A percentile compares a stretch with the other conserved stretches of the same genome.
phyloP scores from a whole-genome alignment of 2,797 vertebrate species.

The Alosa sapidissima region DNA sequence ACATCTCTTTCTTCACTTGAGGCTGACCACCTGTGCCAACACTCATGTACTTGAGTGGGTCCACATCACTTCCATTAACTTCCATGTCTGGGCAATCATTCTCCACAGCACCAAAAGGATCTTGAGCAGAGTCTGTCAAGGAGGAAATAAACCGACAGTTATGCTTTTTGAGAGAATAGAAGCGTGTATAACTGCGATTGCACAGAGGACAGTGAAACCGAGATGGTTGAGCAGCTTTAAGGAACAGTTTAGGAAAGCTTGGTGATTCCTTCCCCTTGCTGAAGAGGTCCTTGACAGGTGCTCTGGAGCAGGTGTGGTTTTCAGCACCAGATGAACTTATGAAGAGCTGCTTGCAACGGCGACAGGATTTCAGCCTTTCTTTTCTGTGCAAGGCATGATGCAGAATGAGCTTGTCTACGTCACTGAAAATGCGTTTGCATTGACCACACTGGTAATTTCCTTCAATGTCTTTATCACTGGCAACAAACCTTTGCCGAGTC shows the following conservation, averaged over 20 bases:
- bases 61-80: neutral
- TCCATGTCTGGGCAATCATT: neutral
- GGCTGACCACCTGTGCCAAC: constrained; percentile 61
- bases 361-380: constrained; percentile 77
- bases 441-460: constrained; percentile 72
- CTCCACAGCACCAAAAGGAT: neutral
- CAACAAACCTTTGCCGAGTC: constrained; percentile 74
- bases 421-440: constrained; percentile 74
- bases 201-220: constrained; percentile 72
- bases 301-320: constrained; percentile 69
- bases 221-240: constrained; percentile 56
- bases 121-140: constrained; percentile 14
- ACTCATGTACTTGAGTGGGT: constrained; percentile 28
- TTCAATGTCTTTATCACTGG: constrained; percentile 52
- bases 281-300: constrained; percentile 28
- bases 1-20: constrained; percentile 64
- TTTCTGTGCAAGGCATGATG: constrained; percentile 79
- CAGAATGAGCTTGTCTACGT: constrained; percentile 70
- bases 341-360: constrained; percentile 72
- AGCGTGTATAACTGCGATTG: constrained; percentile 73
- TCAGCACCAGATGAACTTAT: constrained; percentile 70
- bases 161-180: constrained; percentile 75
- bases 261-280: neutral
- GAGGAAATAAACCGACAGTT: constrained; percentile 65
- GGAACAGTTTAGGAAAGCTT: neutral